A percentile compares a stretch with the other conserved stretches of the same genome.
phyloP scores from a whole-genome alignment of 2,888 invertebrate genomes.

The Blomia tropicalis region DNA sequence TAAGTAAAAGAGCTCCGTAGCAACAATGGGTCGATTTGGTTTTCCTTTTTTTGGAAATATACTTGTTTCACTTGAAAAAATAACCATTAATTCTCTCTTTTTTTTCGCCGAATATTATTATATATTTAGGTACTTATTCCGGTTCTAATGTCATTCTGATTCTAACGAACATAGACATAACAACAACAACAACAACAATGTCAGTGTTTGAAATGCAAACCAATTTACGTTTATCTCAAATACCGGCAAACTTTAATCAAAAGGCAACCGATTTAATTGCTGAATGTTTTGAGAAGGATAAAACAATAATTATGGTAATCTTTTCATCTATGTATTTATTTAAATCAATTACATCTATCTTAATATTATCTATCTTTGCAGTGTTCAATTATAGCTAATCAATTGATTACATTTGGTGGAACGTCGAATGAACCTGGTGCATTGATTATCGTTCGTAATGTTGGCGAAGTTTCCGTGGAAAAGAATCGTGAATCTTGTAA shows the following conservation, averaged over 20 bases:
- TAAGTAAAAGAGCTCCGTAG: too few species aligned
- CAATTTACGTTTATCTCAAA: constrained; percentile 10
- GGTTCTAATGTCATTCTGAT: too few species aligned
- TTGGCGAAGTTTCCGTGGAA: background rate
- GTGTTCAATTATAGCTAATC: background rate
- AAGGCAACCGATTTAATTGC: constrained; percentile 14
- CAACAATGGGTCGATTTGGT: too few species aligned
- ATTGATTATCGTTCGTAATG: background rate
- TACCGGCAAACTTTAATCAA: constrained; percentile 14
- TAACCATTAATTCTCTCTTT: background rate
- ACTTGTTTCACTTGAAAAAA: too few species aligned
- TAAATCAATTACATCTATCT: too few species aligned
- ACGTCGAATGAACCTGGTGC: constrained; percentile 6
- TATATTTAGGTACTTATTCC: background rate
- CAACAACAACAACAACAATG: too few species aligned
- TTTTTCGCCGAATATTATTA: background rate
- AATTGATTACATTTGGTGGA: constrained; percentile 14
- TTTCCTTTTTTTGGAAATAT: too few species aligned
- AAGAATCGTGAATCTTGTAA: constrained; percentile 7
- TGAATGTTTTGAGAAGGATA: background rate
- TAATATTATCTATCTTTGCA: background rate
- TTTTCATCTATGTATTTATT: background rate
- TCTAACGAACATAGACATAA: too few species aligned
- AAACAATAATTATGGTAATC: constrained; percentile 9
- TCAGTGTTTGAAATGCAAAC: background rate